Conservation (phyloP, 1,140 invertebrate species). For the Tetramorium alpestre region DNA sequence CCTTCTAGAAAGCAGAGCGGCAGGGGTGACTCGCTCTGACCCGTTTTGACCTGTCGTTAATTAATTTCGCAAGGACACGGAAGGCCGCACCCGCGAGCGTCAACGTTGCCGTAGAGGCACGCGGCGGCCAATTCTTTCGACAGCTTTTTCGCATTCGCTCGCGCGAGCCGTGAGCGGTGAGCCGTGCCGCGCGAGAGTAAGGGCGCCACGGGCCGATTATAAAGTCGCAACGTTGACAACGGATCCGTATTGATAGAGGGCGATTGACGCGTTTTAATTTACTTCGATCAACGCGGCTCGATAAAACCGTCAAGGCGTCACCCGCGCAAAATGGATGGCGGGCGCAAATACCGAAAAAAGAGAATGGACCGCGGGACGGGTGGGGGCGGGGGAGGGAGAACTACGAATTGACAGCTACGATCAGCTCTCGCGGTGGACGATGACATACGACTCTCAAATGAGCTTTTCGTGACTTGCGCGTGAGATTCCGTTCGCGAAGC, state of each 20-base stretch:
- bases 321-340: slow-evolving; percentile 30
- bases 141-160: neutral
- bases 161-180: too few relatives aligned
- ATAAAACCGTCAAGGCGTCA: slow-evolving; percentile 56
- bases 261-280: slow-evolving; percentile 63
- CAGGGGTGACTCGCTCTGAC: neutral
- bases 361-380: neutral
- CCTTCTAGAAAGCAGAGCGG: neutral
- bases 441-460: slow-evolving; percentile 26
- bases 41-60: slow-evolving; percentile 28
- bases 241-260: slow-evolving; percentile 23
- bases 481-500: neutral
- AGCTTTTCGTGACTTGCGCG: slow-evolving; percentile 19
- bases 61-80: slow-evolving; percentile 54
- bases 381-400: neutral
- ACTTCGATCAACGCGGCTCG: slow-evolving; percentile 55
- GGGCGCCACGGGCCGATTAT: slow-evolving; percentile 18
- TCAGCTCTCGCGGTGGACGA: slow-evolving; percentile 14
- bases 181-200: slow-evolving; percentile 2
- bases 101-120: neutral
- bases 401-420: slow-evolving; percentile 43
- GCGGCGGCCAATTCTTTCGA: slow-evolving; percentile 15
- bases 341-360: neutral
- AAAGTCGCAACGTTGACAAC: slow-evolving; percentile 50
- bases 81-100: too few relatives aligned